These are phyloP conservation scores for Drosophila sulfurigaster DNA, from an alignment of 1,140 invertebrate species.

Conservation along the genomic window DNA sequence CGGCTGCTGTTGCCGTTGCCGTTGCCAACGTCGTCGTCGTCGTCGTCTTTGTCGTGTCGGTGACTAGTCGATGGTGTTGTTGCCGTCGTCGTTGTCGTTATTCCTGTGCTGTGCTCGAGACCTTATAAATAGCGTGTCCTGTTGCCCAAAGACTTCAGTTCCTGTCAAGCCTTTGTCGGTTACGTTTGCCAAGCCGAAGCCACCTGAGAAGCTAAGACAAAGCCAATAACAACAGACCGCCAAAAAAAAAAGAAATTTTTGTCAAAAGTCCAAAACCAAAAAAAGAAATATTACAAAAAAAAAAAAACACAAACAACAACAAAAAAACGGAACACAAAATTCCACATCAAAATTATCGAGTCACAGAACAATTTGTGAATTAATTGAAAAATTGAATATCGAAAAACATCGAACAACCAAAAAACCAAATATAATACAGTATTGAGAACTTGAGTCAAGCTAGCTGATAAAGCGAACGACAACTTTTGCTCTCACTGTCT, in stretches of 20 bases:
- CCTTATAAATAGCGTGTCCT: slow-evolving; percentile 61
- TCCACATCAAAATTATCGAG: background rate
- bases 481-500: background rate
- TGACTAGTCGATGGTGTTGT: background rate
- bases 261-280: background rate
- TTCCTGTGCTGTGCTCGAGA: slow-evolving; percentile 1
- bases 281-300: background rate
- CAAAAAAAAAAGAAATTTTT: background rate
- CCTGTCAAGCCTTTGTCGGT: slow-evolving; percentile 78
- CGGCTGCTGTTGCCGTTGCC: slow-evolving; percentile 18
- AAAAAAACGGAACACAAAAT: slow-evolving; percentile 10
- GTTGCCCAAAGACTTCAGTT: slow-evolving; percentile 61
- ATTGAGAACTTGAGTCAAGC: background rate
- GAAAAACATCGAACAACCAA: background rate
- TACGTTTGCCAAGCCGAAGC: slow-evolving; percentile 60
- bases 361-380: background rate
- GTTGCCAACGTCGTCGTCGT: background rate
- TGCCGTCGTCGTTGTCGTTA: background rate
- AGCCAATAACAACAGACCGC: background rate
- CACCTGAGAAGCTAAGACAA: slow-evolving; percentile 41
- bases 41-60: no score
- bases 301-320: slow-evolving; percentile 4
- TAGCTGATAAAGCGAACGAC: slow-evolving; percentile 4
- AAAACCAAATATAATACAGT: background rate
- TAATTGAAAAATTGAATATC: background rate